phyloP scores from a whole-genome alignment of 2,113 vertebrate species.

The Silurus glanis region DNA sequence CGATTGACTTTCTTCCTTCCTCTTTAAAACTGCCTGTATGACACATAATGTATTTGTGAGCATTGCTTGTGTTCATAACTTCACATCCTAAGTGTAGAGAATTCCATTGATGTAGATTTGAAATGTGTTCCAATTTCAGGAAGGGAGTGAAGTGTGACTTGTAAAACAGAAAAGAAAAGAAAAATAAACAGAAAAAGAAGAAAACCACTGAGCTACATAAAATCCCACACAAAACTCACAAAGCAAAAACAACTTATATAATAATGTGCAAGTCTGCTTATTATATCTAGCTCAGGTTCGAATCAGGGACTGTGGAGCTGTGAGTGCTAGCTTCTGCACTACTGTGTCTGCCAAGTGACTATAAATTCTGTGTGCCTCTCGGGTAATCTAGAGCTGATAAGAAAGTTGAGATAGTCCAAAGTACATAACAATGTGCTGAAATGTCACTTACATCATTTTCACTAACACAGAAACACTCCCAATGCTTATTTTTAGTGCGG shows the following conservation, averaged over 20 bases:
- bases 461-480: conserved; percentile 7
- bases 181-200: not conserved
- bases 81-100: not conserved
- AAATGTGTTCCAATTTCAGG: not conserved
- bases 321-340: not conserved
- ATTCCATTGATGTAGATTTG: not conserved
- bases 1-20: not conserved
- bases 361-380: not conserved
- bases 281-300: not conserved
- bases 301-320: not conserved
- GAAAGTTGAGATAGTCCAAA: not conserved
- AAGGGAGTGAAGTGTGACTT: not conserved
- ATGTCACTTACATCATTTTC: not conserved
- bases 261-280: not conserved
- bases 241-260: not conserved
- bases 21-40: not conserved
- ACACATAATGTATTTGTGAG: not conserved
- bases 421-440: not conserved
- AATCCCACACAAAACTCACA: not conserved
- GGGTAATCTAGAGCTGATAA: not conserved
- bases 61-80: not conserved
- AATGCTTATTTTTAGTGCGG: not conserved
- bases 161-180: not conserved
- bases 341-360: not conserved
- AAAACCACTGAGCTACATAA: not conserved